A percentile compares a stretch with the other conserved stretches of the same genome.
Conservation (phyloP, 2,113 vertebrate genomes). For the Terrapene triunguis region DNA sequence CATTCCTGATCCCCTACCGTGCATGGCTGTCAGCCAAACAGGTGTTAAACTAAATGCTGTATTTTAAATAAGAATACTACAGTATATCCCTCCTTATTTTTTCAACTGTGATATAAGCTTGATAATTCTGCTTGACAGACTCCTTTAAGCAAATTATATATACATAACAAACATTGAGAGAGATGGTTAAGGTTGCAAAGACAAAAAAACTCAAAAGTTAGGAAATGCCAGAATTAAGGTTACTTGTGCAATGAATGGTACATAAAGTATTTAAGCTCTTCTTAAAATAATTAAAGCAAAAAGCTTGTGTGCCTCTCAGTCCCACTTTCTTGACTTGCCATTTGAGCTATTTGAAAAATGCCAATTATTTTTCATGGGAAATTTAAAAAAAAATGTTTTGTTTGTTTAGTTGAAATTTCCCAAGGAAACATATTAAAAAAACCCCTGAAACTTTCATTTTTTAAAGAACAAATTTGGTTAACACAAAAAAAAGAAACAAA, state of each 20-base stretch:
- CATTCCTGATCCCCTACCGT: no score
- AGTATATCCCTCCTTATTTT: background rate
- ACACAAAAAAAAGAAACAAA: background rate
- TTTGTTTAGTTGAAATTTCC: background rate
- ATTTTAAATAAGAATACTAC: background rate
- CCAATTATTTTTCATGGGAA: background rate
- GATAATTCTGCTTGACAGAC: background rate
- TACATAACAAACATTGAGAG: background rate
- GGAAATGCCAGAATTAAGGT: background rate
- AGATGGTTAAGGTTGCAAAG: background rate
- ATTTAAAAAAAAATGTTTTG: no score
- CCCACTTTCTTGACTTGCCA: background rate
- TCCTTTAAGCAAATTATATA: background rate
- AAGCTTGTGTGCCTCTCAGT: background rate
- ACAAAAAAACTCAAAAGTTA: background rate
- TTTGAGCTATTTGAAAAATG: background rate
- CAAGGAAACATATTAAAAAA: no score
- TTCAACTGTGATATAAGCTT: background rate
- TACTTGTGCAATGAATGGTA: background rate
- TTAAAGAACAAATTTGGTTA: background rate
- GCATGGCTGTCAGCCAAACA: background rate
- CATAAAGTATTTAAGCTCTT: background rate
- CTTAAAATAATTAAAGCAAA: background rate
- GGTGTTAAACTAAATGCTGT: background rate
- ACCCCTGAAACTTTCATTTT: background rate